Percentiles rank a stretch among this genome's conserved stretches.
These are phyloP conservation scores for Nesidiocoris tenuis DNA, from an alignment of 2,888 invertebrate species.

Conservation along the genomic window DNA sequence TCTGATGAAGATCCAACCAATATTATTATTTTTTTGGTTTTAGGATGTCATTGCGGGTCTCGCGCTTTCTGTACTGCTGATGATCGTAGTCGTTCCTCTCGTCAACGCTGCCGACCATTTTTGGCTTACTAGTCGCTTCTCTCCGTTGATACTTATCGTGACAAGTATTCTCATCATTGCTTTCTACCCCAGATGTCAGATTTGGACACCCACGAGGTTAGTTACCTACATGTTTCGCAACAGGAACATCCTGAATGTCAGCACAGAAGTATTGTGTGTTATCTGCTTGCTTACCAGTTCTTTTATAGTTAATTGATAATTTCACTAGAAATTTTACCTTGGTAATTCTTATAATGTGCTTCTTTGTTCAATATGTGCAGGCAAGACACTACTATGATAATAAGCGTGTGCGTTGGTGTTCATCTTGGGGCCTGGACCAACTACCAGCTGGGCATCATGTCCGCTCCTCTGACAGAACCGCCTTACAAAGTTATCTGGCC, in stretches of 20 bases:
- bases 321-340: too few species aligned
- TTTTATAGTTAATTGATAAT: not conserved
- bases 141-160: slow-evolving; percentile 65
- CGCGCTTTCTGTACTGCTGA: slow-evolving; percentile 64
- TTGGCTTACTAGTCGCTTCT: slow-evolving; percentile 65
- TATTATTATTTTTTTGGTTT: slow-evolving; percentile 52
- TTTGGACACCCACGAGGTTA: slow-evolving; percentile 87
- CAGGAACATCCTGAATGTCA: not conserved
- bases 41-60: slow-evolving; percentile 84
- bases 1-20: too few species aligned
- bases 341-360: not conserved
- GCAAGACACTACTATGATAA: slow-evolving; percentile 85
- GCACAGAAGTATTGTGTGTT: not conserved
- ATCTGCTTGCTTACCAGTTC: not conserved
- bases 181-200: slow-evolving; percentile 73
- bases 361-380: slow-evolving; percentile 56
- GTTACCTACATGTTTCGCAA: slow-evolving; percentile 2
- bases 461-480: slow-evolving; percentile 61
- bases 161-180: slow-evolving; percentile 69
- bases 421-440: slow-evolving; percentile 80
- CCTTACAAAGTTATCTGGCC: slow-evolving; percentile 80
- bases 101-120: slow-evolving; percentile 73
- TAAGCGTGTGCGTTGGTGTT: slow-evolving; percentile 78
- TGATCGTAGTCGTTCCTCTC: slow-evolving; percentile 71
- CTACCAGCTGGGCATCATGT: slow-evolving; percentile 73